phyloP scores from a whole-genome alignment of 2,113 vertebrate species.

The Macrotis lagotis region DNA sequence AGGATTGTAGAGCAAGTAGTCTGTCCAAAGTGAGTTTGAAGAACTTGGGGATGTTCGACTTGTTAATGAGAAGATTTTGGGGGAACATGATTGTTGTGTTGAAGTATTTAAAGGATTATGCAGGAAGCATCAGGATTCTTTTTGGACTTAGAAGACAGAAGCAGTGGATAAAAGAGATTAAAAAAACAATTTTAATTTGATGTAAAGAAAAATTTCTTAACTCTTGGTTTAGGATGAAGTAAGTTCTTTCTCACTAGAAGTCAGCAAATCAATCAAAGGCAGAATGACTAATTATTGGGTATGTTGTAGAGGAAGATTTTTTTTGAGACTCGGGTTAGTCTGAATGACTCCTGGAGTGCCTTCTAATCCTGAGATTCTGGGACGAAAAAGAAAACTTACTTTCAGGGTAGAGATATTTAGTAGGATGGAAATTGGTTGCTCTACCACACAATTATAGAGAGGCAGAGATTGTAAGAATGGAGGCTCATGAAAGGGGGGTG shows the following conservation, averaged over 20 bases:
- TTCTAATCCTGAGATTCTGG: not conserved
- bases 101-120: not conserved
- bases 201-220: not conserved
- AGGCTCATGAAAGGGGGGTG: not conserved
- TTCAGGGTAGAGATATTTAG: not conserved
- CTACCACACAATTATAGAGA: not conserved
- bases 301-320: not conserved
- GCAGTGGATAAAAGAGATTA: not conserved
- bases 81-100: not conserved
- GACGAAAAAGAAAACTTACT: not conserved
- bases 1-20: not conserved
- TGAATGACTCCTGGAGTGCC: not conserved
- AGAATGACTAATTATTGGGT: not conserved
- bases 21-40: not conserved
- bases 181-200: not conserved
- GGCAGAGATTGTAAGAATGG: not conserved
- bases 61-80: not conserved
- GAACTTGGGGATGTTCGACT: not conserved
- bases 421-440: not conserved
- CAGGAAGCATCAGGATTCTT: not conserved
- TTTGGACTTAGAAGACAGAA: not conserved
- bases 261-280: not conserved
- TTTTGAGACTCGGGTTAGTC: not conserved
- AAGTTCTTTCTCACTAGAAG: not conserved
- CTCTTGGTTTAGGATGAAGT: not conserved